These are phyloP conservation scores for Trypoxylon attenuatum DNA, from an alignment of 2,888 invertebrate species.

Conservation along the genomic window DNA sequence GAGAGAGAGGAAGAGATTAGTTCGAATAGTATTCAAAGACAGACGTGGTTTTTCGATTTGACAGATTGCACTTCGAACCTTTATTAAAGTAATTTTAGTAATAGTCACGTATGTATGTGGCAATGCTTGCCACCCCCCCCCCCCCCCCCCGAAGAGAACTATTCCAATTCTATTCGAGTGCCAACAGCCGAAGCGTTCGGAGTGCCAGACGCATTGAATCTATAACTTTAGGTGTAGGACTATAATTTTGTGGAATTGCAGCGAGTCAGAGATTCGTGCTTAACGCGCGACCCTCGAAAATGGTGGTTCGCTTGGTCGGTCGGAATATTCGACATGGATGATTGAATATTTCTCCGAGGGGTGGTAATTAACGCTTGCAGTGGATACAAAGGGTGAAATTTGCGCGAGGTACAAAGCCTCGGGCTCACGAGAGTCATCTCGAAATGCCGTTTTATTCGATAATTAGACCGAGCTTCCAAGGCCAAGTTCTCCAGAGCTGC, in stretches of 20 bases:
- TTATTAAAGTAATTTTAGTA: slow-evolving; percentile 29
- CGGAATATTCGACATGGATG: background rate
- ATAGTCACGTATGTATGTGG: slow-evolving; percentile 5
- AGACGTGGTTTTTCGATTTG: too few species aligned
- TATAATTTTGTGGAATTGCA: too few species aligned
- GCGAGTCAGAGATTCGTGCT: too few species aligned
- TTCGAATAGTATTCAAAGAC: too few species aligned
- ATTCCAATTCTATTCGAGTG: too few species aligned
- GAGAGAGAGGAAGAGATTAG: too few species aligned
- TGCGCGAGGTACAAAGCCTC: background rate
- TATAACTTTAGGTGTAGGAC: too few species aligned
- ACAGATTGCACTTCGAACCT: slow-evolving; percentile 19
- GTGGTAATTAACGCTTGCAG: slow-evolving; percentile 33
- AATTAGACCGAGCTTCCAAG: slow-evolving; percentile 20
- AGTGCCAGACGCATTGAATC: too few species aligned
- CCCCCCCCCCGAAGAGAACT: too few species aligned
- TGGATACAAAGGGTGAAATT: background rate
- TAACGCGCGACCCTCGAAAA: background rate
- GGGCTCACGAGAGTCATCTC: slow-evolving; percentile 2
- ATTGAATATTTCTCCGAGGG: slow-evolving; percentile 29
- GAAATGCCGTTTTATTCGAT: background rate
- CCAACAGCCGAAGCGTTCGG: too few species aligned
- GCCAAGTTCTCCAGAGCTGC: slow-evolving; percentile 12
- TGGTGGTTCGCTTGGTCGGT: background rate
- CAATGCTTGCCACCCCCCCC: too few species aligned